A percentile compares a stretch with the other conserved stretches of the same genome.
Conservation (phyloP, 2,113 vertebrate genomes). For the Cebidichthys violaceus region DNA sequence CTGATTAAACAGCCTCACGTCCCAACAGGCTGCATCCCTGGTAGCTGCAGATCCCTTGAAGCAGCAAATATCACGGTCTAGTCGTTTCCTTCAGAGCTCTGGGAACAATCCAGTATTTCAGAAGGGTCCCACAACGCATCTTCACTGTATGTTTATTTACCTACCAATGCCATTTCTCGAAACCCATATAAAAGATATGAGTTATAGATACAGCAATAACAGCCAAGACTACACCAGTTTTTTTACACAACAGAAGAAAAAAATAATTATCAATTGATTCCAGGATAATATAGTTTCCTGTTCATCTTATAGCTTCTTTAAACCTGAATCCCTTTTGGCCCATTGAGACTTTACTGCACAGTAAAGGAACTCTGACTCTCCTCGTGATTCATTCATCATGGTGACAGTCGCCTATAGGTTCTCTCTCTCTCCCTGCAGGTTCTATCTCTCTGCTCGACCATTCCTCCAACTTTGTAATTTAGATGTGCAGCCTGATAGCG, state of each 20-base stretch:
- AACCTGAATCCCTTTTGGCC: conserved; percentile 7
- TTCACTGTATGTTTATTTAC: conserved; percentile 25
- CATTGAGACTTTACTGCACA: conserved; percentile 32
- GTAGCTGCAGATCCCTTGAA: conserved; percentile 48
- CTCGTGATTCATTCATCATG: conserved; percentile 52
- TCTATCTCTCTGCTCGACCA: conserved; percentile 22
- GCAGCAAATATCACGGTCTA: conserved; percentile 53
- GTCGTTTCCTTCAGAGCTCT: conserved; percentile 18
- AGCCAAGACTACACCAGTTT: background rate
- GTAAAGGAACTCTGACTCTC: conserved; percentile 43
- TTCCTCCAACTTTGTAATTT: conserved; percentile 38
- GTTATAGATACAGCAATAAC: background rate
- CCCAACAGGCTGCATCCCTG: conserved; percentile 23
- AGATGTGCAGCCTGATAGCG: conserved; percentile 35
- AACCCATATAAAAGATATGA: background rate
- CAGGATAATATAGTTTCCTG: conserved; percentile 13
- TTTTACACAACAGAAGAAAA: background rate
- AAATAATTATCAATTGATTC: background rate
- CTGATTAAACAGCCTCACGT: conserved; percentile 52
- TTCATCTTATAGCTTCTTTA: conserved; percentile 21
- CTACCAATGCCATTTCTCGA: conserved; percentile 11
- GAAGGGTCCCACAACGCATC: conserved; percentile 7
- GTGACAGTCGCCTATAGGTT: conserved; percentile 51
- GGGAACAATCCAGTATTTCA: conserved; percentile 13
- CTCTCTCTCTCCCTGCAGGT: conserved; percentile 3